These are phyloP conservation scores for Flexamia atlantica DNA, from an alignment of 2,888 invertebrate species.

Conservation along the genomic window DNA sequence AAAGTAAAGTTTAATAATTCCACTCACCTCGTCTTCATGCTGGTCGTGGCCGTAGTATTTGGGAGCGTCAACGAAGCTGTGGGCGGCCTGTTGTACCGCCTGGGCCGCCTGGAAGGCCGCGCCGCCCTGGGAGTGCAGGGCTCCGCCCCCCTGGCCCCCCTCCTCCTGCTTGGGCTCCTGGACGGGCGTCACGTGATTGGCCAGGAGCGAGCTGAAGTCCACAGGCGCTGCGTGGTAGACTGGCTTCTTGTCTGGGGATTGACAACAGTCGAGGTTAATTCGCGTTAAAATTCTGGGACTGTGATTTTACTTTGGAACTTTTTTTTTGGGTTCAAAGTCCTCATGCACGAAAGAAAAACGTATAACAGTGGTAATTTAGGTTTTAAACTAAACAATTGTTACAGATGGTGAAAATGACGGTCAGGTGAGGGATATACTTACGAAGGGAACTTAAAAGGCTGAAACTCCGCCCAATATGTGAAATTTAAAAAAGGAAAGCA, in stretches of 20 bases:
- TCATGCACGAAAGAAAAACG: no score
- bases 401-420: no score
- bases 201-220: constrained; percentile 10
- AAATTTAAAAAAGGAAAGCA: no score
- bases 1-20: background rate
- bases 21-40: constrained; percentile 49
- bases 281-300: no score
- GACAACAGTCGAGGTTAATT: no score
- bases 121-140: background rate
- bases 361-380: no score
- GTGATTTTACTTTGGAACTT: no score
- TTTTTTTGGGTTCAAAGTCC: no score
- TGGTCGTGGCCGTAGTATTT: constrained; percentile 36
- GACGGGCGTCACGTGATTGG: constrained; percentile 7
- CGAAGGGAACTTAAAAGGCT: no score
- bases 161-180: constrained; percentile 42
- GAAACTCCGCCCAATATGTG: no score
- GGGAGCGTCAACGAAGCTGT: constrained; percentile 21
- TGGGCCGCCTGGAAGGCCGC: background rate
- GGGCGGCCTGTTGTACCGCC: background rate
- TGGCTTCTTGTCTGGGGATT: constrained; percentile 3
- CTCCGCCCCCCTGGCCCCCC: background rate
- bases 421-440: no score
- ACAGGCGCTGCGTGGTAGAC: constrained; percentile 32
- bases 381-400: no score